Evolutionary conservation across 1,140 invertebrate genomes (phyloP).

Genomic region (Daktulosphaira vitifoliae): DNA sequence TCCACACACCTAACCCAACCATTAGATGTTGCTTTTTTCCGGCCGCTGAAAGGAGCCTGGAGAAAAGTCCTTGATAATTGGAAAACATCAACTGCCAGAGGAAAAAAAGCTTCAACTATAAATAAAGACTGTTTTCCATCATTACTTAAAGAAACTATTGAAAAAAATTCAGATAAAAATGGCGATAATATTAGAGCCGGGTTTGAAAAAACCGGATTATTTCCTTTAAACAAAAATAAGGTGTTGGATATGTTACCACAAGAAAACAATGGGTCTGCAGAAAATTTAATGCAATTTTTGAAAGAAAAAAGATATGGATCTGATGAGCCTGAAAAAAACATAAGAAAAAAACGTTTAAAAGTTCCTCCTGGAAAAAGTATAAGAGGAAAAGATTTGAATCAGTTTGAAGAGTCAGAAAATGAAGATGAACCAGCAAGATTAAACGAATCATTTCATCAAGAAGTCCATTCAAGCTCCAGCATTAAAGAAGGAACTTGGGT

Average conservation of each 20-base stretch:
- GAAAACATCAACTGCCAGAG: too few relatives aligned
- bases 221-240: background rate
- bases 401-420: background rate
- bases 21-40: conserved; percentile 35
- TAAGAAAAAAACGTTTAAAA: conserved; percentile 3
- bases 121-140: background rate
- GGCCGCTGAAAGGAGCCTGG: conserved; percentile 36
- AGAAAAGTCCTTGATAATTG: conserved; percentile 1
- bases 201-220: conserved; percentile 3
- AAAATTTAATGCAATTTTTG: background rate
- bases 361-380: background rate
- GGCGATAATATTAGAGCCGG: background rate
- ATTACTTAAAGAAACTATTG: background rate
- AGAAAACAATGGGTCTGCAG: background rate
- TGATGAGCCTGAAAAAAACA: background rate
- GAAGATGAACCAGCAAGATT: background rate
- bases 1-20: background rate
- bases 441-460: background rate
- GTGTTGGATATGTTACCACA: background rate
- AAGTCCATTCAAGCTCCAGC: background rate
- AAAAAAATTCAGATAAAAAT: background rate
- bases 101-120: background rate
- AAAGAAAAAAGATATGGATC: background rate
- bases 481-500: conserved; percentile 1
- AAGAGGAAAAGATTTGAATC: background rate